These are phyloP conservation scores for Tenthredo mesomela DNA, from an alignment of 2,888 invertebrate genomes.

Conservation along the genomic window DNA sequence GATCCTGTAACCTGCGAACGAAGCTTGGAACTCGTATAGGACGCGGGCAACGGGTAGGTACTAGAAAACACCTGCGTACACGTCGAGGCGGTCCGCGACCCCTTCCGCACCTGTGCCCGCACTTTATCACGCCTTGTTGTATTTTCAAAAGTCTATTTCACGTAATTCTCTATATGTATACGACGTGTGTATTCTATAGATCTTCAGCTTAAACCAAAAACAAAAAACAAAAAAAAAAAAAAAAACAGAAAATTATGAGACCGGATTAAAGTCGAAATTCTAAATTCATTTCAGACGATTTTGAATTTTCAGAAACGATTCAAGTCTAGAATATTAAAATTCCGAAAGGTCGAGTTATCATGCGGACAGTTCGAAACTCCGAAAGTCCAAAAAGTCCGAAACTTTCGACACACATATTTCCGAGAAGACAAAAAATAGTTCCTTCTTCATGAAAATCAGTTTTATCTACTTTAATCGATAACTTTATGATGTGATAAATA, in stretches of 20 bases:
- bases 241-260: background rate
- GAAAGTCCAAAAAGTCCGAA: no score
- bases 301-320: background rate
- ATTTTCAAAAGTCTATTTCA: slow-evolving; percentile 51
- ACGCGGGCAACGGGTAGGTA: slow-evolving; percentile 35
- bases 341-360: no score
- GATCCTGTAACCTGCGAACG: slow-evolving; percentile 43
- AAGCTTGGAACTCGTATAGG: slow-evolving; percentile 45
- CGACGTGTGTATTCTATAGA: background rate
- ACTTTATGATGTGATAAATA: no score
- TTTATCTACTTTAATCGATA: no score
- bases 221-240: background rate
- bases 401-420: no score
- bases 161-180: slow-evolving; percentile 10
- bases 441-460: no score
- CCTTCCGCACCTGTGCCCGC: slow-evolving; percentile 52
- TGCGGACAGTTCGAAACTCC: no score
- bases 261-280: background rate
- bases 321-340: background rate
- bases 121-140: slow-evolving; percentile 49
- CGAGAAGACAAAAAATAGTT: no score
- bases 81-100: slow-evolving; percentile 51
- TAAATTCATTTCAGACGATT: background rate
- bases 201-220: background rate
- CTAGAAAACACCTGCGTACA: slow-evolving; percentile 51